phyloP scores from a whole-genome alignment of 2,113 vertebrate species.

The Sylvia atricapilla region DNA sequence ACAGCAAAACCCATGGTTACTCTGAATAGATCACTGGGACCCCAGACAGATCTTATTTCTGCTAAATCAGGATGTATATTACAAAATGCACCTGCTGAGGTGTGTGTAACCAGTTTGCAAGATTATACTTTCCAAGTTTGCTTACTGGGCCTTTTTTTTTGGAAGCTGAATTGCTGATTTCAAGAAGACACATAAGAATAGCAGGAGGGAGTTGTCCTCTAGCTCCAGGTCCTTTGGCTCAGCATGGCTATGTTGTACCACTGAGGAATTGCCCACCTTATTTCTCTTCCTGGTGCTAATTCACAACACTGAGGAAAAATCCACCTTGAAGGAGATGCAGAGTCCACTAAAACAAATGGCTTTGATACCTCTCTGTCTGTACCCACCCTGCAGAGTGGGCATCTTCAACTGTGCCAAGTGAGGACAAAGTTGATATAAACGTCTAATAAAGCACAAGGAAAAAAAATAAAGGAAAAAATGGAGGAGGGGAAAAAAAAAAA shows the following conservation, averaged over 20 bases:
- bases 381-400: not conserved
- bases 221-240: not conserved
- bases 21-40: not conserved
- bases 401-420: not conserved
- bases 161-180: not conserved
- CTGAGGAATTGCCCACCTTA: not conserved
- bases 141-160: not conserved
- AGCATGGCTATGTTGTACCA: not conserved
- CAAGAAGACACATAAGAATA: not conserved
- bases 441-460: not conserved
- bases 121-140: not conserved
- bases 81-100: not conserved
- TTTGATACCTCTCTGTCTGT: not conserved
- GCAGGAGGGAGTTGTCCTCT: not conserved
- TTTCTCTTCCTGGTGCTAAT: not conserved
- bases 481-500: not conserved
- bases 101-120: not conserved
- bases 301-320: not conserved
- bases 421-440: not conserved
- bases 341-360: not conserved
- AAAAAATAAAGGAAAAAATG: accelerated
- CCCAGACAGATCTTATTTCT: not conserved
- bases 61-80: not conserved
- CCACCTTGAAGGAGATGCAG: not conserved
- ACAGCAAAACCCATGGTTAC: not conserved